Evolutionary conservation across 2,888 invertebrate genomes (phyloP).

Genomic region (Dendrolimus pini): DNA sequence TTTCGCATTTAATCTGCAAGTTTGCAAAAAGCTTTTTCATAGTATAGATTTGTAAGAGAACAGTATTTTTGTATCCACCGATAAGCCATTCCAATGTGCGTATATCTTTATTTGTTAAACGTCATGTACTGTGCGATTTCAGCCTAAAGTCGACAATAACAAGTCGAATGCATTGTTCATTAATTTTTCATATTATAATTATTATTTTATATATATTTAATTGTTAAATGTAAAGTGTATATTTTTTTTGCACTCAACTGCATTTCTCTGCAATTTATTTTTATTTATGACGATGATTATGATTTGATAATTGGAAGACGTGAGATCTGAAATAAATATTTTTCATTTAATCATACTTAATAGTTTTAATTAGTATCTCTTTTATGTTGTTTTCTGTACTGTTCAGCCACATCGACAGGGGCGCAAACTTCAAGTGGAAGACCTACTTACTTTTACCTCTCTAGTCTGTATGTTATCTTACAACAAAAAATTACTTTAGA

Average conservation of each 20-base stretch:
- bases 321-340: conserved; percentile 58
- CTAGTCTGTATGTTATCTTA: no score
- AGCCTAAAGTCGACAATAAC: conserved; percentile 12
- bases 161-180: conserved; percentile 8
- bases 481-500: no score
- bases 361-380: no score
- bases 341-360: conserved; percentile 24
- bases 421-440: no score
- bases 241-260: conserved; percentile 47
- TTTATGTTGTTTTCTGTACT: no score
- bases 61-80: conserved; percentile 38
- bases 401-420: background rate
- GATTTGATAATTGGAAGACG: conserved; percentile 20
- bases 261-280: conserved; percentile 34
- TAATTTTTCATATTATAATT: conserved; percentile 14
- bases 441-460: no score
- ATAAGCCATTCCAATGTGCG: conserved; percentile 32
- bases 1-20: conserved; percentile 3
- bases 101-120: conserved; percentile 9
- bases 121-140: conserved; percentile 32
- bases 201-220: conserved; percentile 14
- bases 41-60: conserved; percentile 12
- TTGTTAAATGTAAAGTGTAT: conserved; percentile 33
- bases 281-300: conserved; percentile 35
- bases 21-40: conserved; percentile 8